Evolutionary conservation across 1,140 invertebrate species (phyloP).

Genomic region (Drosophila fuyamai): DNA sequence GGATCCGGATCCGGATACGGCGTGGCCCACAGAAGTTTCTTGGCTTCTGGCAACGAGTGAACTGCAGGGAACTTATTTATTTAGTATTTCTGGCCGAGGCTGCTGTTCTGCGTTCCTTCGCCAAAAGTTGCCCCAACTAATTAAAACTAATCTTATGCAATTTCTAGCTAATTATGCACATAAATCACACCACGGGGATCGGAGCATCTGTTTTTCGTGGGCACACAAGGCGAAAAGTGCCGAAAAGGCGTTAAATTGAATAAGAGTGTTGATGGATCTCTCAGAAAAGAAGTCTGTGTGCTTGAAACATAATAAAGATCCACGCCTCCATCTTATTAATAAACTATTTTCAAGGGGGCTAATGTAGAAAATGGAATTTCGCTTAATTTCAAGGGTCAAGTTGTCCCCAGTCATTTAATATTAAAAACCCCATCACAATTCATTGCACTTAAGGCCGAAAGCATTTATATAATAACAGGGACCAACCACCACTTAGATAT

Average conservation of each 20-base stretch:
- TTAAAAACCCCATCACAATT: slow-evolving; percentile 6
- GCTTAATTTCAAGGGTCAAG: not conserved
- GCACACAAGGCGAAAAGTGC: slow-evolving; percentile 1
- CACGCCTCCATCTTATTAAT: not conserved
- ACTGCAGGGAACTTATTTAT: slow-evolving; percentile 55
- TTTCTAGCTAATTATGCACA: slow-evolving; percentile 49
- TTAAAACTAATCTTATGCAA: slow-evolving; percentile 67
- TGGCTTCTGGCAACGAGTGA: slow-evolving; percentile 13
- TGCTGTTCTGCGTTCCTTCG: not conserved
- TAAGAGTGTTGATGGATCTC: not conserved
- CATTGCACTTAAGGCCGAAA: slow-evolving; percentile 10
- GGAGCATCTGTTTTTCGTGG: not conserved
- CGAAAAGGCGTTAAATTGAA: slow-evolving; percentile 21
- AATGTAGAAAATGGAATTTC: not conserved
- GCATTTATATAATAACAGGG: slow-evolving; percentile 42
- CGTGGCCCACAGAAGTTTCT: slow-evolving; percentile 30
- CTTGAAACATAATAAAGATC: not conserved
- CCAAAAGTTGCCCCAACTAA: slow-evolving; percentile 45
- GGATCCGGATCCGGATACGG: slow-evolving; percentile 13
- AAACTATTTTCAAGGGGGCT: not conserved
- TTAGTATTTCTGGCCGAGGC: slow-evolving; percentile 25
- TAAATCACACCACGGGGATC: slow-evolving; percentile 22
- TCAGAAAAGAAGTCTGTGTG: not conserved
- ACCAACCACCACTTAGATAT: slow-evolving; percentile 36
- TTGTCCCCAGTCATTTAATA: not conserved